These are phyloP conservation scores for Drosophila nannoptera DNA, from an alignment of 1,140 invertebrate genomes.

Conservation along the genomic window DNA sequence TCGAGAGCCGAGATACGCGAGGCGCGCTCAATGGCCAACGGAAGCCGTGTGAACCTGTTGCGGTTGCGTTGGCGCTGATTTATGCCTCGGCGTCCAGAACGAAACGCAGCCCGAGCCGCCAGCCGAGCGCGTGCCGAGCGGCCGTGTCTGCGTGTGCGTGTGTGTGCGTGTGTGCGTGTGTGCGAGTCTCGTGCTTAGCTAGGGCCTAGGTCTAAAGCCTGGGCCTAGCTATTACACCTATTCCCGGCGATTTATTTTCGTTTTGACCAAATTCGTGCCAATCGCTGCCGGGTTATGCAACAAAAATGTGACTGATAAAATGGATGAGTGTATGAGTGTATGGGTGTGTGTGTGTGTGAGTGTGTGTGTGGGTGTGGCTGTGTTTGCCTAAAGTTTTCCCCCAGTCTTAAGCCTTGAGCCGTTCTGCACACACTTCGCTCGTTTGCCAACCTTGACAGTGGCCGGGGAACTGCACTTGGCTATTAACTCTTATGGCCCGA, in stretches of 20 bases:
- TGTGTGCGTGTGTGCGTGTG: constrained; percentile 10
- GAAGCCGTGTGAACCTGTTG: constrained; percentile 76
- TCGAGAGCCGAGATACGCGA: constrained; percentile 44
- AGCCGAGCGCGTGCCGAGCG: background rate
- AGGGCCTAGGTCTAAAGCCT: constrained; percentile 25
- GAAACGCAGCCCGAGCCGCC: background rate
- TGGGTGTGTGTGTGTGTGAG: constrained; percentile 17
- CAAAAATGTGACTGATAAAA: constrained; percentile 71
- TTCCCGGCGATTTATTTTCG: constrained; percentile 28
- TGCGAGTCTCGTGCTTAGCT: constrained; percentile 67
- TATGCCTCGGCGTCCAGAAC: constrained; percentile 37
- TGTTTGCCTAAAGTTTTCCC: constrained; percentile 36
- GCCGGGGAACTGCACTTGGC: constrained; percentile 26
- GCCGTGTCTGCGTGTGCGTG: constrained; percentile 19
- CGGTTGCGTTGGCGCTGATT: constrained; percentile 62
- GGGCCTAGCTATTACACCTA: background rate
- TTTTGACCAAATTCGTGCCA: constrained; percentile 31
- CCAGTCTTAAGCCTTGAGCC: constrained; percentile 70
- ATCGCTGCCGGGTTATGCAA: constrained; percentile 54
- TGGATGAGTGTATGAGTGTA: constrained; percentile 32
- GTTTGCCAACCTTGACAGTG: constrained; percentile 49
- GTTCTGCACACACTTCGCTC: constrained; percentile 41
- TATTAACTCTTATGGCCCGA: constrained; percentile 34
- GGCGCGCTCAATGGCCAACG: constrained; percentile 63
- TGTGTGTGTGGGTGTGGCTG: constrained; percentile 19